Base-by-base conservation (phyloP, 2,113 vertebrate species). In the Tiliqua scincoides region DNA sequence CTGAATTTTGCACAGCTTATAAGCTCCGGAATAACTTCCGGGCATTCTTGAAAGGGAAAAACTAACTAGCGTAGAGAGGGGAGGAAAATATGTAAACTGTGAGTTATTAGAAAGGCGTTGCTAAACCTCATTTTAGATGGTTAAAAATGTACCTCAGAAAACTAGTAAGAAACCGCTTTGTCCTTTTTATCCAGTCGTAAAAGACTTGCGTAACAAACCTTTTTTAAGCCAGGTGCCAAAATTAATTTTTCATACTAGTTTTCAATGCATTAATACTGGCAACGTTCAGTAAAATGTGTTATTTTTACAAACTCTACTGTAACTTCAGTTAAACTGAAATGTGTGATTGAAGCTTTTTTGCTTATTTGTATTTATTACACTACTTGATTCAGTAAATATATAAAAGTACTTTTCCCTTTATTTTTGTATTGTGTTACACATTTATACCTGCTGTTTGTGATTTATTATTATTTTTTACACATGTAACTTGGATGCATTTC, bases 261-360 rank as follows among this genome's bases (percentile, higher is more conserved):
- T 93, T 95, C 95, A 92, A 92, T 91, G 94, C 95, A 97, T 98
- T 96, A 95, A 95, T 94, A 94, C 94, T 97, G 95, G 95, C 94
- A 95, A 95, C 83, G 74, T 84, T 91, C 95, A 96, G 93, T 93
- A 86, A 95, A 95, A 86, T 67, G 94, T 88, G 91, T 92, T 95
- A 89, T 97, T 95, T 98, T 97, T 97, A 97, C 97, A 97, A 96
- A 98, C 94, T 96, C 97, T 98, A 97, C 98, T 99, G 97, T 98
- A 99, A 99, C 98, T 98, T 98, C 94, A 98, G 97, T 98, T 97
- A 97, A 95, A 96, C 97, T 97, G 97, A 97, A 96, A 92, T 91
- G 97, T 97, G 97, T 99, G 98, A 97, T 97, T 97, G 98, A 98
- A 97, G 98, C 98, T 98, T 99, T 98, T 96, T 97, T 97, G 97